Evolutionary conservation across 2,888 invertebrate genomes (phyloP), one percentile per base, ranked within the genome.

Genomic region (Drosophila aldrichi): DNA sequence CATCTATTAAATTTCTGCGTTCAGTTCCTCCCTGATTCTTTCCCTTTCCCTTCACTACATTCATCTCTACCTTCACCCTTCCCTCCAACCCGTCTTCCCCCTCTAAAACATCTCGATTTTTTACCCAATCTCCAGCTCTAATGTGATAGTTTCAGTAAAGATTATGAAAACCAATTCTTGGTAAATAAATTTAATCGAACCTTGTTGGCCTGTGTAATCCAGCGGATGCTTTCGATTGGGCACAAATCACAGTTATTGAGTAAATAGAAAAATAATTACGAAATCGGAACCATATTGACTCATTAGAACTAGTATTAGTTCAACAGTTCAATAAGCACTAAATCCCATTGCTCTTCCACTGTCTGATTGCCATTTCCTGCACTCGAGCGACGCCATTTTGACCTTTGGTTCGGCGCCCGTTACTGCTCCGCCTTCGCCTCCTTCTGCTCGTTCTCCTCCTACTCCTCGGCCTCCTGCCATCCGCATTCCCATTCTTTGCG

Each of bases 321-420:
- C 51, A 20, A 36, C 16, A 20, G 29, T 14, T 38, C 22, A 38
- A n/a, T 38, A 25, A 74, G 41, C 48, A 48, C 18, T 44, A 48
- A 73, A 44, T 55, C 22, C 16, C 29, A 48, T 18, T 54, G 40
- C 56, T 36, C 16, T 22, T 46, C 22, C 44, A 2, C 46, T 34
- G 40, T 20, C 60, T 76, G 79, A 75, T 79, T 75, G 79, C 70
- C 76, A 79, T 49, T 49, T 49, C 49, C 49, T 49, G 49, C 32
- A 36, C 70, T 79, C 41, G 64, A 61, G 51, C 46, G 71, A 63
- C 71, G 77, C 80, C 77, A 77, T 77, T 79, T 77, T 76, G 65
- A 49, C 61, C 69, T 44, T 41, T 38, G 40, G n/a, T 22, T 25
- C 54, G 38, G 16, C 22, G 10, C 9, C 38, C 14, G 22, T 14